phyloP scores from a whole-genome alignment of 1,140 invertebrate genomes.

The Nasonia vitripennis region DNA sequence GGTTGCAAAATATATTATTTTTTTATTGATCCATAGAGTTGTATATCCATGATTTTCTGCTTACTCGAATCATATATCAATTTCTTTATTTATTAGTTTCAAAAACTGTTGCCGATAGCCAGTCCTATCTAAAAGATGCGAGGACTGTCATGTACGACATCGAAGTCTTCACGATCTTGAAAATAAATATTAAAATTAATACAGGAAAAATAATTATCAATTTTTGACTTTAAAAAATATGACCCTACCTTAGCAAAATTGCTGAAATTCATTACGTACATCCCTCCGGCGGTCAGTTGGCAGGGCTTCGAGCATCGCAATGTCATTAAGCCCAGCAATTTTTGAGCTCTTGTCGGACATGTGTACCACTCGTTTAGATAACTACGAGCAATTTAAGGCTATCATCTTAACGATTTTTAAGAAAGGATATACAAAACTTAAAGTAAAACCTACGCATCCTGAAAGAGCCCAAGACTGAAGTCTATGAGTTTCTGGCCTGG shows the following conservation, averaged over 20 bases:
- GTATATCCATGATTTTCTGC: no score
- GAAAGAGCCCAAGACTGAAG: neutral
- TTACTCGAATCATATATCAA: no score
- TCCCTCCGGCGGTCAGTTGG: slow-evolving; percentile 10
- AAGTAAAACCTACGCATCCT: neutral
- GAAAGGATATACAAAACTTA: neutral
- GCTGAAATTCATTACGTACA: slow-evolving; percentile 18
- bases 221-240: neutral
- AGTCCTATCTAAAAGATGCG: neutral
- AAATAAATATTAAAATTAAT: neutral
- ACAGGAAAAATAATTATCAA: neutral
- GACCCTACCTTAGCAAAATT: slow-evolving; percentile 5
- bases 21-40: no score
- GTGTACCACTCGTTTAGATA: slow-evolving; percentile 23
- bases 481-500: slow-evolving; percentile 30
- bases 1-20: no score
- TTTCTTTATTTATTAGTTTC: no score
- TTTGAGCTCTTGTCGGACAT: neutral
- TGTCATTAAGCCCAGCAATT: neutral
- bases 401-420: neutral
- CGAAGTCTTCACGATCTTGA: slow-evolving; percentile 16
- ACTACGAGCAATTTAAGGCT: neutral
- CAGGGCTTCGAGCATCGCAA: slow-evolving; percentile 5
- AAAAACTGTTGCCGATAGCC: neutral
- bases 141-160: slow-evolving; percentile 18